phyloP scores from a whole-genome alignment of 2,888 invertebrate species.

The Rhynchonema sp. region DNA sequence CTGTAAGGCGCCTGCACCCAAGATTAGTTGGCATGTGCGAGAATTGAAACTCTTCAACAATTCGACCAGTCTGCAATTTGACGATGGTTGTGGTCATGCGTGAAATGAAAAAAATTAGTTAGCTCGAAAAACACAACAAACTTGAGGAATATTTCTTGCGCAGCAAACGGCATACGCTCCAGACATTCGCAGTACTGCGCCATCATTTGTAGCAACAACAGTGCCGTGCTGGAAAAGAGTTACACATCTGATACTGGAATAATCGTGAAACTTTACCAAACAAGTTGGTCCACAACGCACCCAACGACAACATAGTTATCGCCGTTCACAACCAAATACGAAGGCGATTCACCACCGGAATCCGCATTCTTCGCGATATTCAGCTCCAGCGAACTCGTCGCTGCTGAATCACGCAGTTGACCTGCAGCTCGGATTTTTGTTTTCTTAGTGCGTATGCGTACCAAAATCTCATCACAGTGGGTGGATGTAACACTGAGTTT shows the following conservation, averaged over 20 bases:
- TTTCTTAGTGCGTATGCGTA: too few relatives aligned
- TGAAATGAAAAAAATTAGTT: neutral
- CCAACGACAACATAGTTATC: conserved; percentile 35
- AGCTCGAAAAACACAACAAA: conserved; percentile 36
- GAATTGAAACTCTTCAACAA: conserved; percentile 18
- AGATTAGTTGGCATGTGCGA: conserved; percentile 60
- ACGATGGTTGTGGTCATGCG: neutral
- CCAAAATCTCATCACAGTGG: neutral
- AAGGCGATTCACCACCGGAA: neutral
- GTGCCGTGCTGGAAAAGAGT: conserved; percentile 43
- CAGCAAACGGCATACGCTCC: conserved; percentile 53
- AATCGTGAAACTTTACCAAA: too few relatives aligned
- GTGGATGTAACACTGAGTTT: neutral
- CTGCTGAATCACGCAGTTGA: too few relatives aligned
- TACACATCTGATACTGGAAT: too few relatives aligned
- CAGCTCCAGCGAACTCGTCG: neutral
- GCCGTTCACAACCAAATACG: conserved; percentile 26
- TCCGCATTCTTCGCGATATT: too few relatives aligned
- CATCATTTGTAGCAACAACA: conserved; percentile 68
- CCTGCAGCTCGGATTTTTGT: too few relatives aligned
- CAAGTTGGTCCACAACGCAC: conserved; percentile 14
- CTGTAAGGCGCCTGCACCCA: conserved; percentile 87
- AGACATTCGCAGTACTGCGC: conserved; percentile 70
- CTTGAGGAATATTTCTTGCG: conserved; percentile 40
- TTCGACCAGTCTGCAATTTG: neutral